A percentile compares a stretch with the other conserved stretches of the same genome.
phyloP scores from a whole-genome alignment of 2,888 invertebrate species.

The Lymantria dispar region DNA sequence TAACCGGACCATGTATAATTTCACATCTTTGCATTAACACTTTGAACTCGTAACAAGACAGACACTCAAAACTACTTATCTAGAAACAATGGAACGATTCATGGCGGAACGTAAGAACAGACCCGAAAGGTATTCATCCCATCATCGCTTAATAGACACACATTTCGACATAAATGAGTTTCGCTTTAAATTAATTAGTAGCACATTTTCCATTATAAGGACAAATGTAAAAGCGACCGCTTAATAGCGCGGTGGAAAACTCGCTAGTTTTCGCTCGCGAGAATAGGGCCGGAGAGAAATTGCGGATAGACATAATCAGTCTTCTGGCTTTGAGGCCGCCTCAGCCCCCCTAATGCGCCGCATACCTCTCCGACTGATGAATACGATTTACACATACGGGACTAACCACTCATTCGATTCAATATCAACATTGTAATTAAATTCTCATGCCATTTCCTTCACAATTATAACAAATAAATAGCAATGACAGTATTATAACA shows the following conservation, averaged over 20 bases:
- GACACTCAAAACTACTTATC: slow-evolving; percentile 55
- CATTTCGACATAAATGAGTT: slow-evolving; percentile 82
- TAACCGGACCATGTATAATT: slow-evolving; percentile 79
- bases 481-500: neutral
- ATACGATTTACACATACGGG: slow-evolving; percentile 66
- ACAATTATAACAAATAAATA: slow-evolving; percentile 9
- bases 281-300: slow-evolving; percentile 80
- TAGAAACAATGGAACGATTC: slow-evolving; percentile 64
- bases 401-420: slow-evolving; percentile 53
- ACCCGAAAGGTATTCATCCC: slow-evolving; percentile 68
- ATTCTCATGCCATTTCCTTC: slow-evolving; percentile 10
- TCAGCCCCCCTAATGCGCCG: slow-evolving; percentile 74
- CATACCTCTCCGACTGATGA: slow-evolving; percentile 75
- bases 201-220: slow-evolving; percentile 83
- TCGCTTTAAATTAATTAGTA: slow-evolving; percentile 82
- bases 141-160: slow-evolving; percentile 79
- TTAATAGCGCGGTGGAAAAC: slow-evolving; percentile 82
- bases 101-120: slow-evolving; percentile 49
- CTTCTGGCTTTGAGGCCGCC: slow-evolving; percentile 81
- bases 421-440: slow-evolving; percentile 49
- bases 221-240: slow-evolving; percentile 82
- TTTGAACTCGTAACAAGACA: slow-evolving; percentile 36
- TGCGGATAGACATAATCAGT: slow-evolving; percentile 83
- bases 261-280: slow-evolving; percentile 82
- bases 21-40: slow-evolving; percentile 44